A percentile compares a stretch with the other conserved stretches of the same genome.
These are phyloP conservation scores for Penaeus monodon DNA, from an alignment of 2,888 invertebrate species.

Conservation along the genomic window DNA sequence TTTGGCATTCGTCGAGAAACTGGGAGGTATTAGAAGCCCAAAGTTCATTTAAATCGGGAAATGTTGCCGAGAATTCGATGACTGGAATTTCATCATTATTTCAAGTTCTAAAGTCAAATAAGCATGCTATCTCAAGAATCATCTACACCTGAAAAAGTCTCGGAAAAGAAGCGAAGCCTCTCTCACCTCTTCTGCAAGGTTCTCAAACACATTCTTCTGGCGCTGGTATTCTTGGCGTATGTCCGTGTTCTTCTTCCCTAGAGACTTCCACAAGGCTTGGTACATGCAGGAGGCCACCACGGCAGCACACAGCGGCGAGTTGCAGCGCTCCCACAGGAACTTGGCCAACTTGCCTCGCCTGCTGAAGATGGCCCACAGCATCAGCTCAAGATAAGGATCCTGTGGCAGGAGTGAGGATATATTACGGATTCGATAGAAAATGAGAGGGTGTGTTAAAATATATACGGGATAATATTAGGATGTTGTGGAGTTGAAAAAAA, in stretches of 20 bases:
- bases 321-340: slow-evolving; percentile 70
- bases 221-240: slow-evolving; percentile 39
- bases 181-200: slow-evolving; percentile 67
- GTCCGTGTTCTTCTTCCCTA: slow-evolving; percentile 64
- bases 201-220: slow-evolving; percentile 68
- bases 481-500: no score
- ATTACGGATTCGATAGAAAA: background rate
- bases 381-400: slow-evolving; percentile 67
- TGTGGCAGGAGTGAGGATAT: background rate
- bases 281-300: slow-evolving; percentile 69
- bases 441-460: no score
- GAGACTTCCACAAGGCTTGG: slow-evolving; percentile 66
- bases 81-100: no score
- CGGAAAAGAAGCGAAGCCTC: background rate
- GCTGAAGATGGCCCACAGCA: slow-evolving; percentile 67
- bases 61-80: no score
- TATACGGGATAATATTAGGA: no score
- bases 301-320: slow-evolving; percentile 69
- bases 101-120: no score
- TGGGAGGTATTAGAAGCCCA: background rate
- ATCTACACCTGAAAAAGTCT: background rate
- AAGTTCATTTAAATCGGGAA: no score
- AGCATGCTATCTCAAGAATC: background rate
- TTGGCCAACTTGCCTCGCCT: slow-evolving; percentile 68
- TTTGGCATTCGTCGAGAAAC: background rate